Evolutionary conservation across 2,888 invertebrate species (phyloP).

Genomic region (Sinelater perroti): DNA sequence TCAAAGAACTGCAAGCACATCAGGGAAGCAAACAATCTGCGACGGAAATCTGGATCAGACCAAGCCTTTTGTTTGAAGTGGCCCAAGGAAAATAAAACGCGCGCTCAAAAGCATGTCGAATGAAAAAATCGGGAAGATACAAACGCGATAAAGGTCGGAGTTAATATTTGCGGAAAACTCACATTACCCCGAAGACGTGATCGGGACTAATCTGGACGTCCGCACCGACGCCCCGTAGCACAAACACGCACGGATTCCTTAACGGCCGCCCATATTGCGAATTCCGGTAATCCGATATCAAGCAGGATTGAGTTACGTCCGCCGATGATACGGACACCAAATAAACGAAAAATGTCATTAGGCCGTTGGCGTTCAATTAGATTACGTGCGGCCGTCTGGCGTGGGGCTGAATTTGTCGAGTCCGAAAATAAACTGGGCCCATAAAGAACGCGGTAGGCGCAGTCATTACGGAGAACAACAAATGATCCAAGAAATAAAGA

Average conservation of each 20-base stretch:
- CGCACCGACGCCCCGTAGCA: constrained; percentile 36
- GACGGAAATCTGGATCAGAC: constrained; percentile 18
- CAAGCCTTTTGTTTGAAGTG: constrained; percentile 37
- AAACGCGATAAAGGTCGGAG: constrained; percentile 29
- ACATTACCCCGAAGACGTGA: constrained; percentile 50
- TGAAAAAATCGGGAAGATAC: constrained; percentile 29
- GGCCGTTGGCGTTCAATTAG: constrained; percentile 56
- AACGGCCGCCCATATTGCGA: constrained; percentile 56
- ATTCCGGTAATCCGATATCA: constrained; percentile 59
- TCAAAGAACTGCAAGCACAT: too few species aligned
- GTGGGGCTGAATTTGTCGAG: constrained; percentile 55
- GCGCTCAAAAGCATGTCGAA: constrained; percentile 28
- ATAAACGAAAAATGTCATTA: constrained; percentile 60
- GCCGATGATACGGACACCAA: constrained; percentile 53
- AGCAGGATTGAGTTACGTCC: constrained; percentile 57
- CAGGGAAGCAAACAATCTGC: constrained; percentile 26
- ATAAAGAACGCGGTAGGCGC: constrained; percentile 40
- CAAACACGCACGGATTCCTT: constrained; percentile 57
- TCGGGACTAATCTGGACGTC: constrained; percentile 38
- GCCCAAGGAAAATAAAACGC: constrained; percentile 31
- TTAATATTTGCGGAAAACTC: constrained; percentile 58
- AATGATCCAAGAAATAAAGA: constrained; percentile 41
- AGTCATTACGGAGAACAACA: constrained; percentile 45
- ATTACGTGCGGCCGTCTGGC: constrained; percentile 53
- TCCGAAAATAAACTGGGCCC: constrained; percentile 37